These are phyloP conservation scores for Ophiothrix spiculata DNA, from an alignment of 35 echinoderm and acorn worm genomes.

Conservation along the genomic window DNA sequence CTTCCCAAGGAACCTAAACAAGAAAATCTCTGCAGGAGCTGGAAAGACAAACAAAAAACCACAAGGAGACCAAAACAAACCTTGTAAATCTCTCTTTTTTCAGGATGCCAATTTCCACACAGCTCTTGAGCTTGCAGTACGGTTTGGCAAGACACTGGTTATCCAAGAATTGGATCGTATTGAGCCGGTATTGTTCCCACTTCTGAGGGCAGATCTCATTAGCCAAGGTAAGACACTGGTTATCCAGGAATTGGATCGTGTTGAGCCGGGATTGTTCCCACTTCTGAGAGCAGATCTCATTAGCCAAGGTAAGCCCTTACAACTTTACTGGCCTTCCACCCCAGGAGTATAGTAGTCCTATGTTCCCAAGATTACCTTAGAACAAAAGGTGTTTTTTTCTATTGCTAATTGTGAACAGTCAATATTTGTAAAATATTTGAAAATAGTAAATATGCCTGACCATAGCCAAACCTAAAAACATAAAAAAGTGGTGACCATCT, in stretches of 20 bases:
- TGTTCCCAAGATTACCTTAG: background rate
- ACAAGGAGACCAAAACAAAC: no score
- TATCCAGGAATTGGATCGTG: constrained; percentile 80
- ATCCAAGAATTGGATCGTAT: constrained; percentile 97
- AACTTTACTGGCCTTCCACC: no score
- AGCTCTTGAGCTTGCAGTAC: constrained; percentile 85
- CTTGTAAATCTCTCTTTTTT: no score
- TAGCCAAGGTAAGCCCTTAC: constrained; percentile 99
- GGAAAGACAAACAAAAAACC: no score
- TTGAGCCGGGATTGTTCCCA: constrained; percentile 91
- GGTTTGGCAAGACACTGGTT: constrained; percentile 95
- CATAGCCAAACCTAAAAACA: no score
- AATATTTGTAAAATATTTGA: background rate
- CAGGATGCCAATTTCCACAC: constrained; percentile 94
- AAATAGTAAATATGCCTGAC: no score
- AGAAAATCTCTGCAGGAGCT: no score
- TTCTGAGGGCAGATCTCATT: constrained; percentile 87
- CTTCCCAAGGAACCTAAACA: no score
- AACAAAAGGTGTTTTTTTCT: background rate
- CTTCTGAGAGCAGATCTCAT: constrained; percentile 87
- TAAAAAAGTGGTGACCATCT: no score
- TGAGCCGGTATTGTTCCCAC: constrained; percentile 87
- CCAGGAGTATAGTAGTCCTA: no score
- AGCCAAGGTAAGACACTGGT: constrained; percentile 76
- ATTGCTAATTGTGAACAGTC: background rate